Conservation (phyloP, 2,113 vertebrate species). For the Hippoglossus stenolepis region DNA sequence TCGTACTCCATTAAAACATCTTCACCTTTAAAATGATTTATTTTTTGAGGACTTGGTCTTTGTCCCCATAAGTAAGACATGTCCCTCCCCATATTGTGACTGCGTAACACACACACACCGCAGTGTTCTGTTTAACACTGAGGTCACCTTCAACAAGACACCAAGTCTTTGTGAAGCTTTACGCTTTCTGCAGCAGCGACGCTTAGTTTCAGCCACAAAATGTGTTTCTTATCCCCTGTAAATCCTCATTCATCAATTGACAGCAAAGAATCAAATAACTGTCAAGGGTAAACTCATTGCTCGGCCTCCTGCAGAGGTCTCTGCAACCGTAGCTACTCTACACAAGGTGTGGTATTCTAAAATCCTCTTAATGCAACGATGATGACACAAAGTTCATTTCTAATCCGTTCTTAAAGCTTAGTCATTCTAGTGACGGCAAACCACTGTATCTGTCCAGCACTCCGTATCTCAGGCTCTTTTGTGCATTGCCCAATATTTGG, state of each 20-base stretch:
- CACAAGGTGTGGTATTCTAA: slow-evolving; percentile 36
- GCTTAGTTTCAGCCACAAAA: slow-evolving; percentile 42
- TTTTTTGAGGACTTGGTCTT: neutral
- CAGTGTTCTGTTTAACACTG: slow-evolving; percentile 55
- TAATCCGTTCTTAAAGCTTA: slow-evolving; percentile 60
- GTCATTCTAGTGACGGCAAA: slow-evolving; percentile 63
- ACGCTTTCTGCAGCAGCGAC: slow-evolving; percentile 37
- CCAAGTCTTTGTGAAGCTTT: slow-evolving; percentile 30
- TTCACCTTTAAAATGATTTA: neutral
- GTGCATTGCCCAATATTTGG: slow-evolving; percentile 77
- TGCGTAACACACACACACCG: slow-evolving; percentile 11
- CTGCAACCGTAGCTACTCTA: slow-evolving; percentile 13
- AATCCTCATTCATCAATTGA: slow-evolving; percentile 53
- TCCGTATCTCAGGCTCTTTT: slow-evolving; percentile 68
- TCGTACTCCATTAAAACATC: neutral
- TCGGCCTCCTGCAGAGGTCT: slow-evolving; percentile 31
- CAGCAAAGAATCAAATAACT: slow-evolving; percentile 24
- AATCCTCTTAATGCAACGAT: slow-evolving; percentile 53
- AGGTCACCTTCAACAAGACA: slow-evolving; percentile 73
- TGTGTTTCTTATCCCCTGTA: slow-evolving; percentile 35
- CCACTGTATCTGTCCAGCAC: slow-evolving; percentile 51
- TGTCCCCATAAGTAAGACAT: neutral
- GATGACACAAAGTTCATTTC: slow-evolving; percentile 45
- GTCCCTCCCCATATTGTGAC: neutral
- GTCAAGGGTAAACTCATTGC: slow-evolving; percentile 47